Evolutionary conservation across 2,797 vertebrate genomes (phyloP).

Genomic region (Catamblyrhynchus diadema): DNA sequence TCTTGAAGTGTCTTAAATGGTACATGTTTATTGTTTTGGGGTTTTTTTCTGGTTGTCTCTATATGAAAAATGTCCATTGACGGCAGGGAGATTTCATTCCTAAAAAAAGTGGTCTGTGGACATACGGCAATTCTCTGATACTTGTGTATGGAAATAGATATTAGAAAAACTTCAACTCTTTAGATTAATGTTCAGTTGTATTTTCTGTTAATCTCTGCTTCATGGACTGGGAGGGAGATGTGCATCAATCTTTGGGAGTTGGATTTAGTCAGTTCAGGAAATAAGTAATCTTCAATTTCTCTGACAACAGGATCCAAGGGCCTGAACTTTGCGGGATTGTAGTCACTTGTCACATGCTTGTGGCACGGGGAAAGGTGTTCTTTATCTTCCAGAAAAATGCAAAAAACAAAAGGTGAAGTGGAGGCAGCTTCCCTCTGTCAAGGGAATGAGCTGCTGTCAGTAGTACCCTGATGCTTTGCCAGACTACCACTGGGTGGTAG

Average conservation of each 20-base stretch:
- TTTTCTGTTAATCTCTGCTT: background rate
- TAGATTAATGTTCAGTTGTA: background rate
- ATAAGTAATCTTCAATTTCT: background rate
- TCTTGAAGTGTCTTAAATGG: background rate
- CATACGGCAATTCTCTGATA: background rate
- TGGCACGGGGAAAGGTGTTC: background rate
- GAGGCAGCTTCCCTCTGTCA: background rate
- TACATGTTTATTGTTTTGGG: background rate
- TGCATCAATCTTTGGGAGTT: background rate
- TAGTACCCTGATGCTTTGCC: background rate
- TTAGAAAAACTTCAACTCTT: background rate
- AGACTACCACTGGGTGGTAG: constrained; percentile 37
- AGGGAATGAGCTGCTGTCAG: background rate
- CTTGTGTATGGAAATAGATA: background rate
- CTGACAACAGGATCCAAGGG: background rate
- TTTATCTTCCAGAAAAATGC: background rate
- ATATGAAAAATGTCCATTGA: background rate
- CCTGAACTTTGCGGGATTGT: background rate
- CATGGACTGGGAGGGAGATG: background rate
- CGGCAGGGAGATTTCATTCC: background rate
- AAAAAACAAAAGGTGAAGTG: background rate
- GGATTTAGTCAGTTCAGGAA: background rate
- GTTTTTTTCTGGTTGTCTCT: background rate
- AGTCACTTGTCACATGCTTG: background rate
- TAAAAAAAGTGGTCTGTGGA: background rate